Evolutionary conservation across 2,888 invertebrate species (phyloP).

Genomic region (Ethmia dodecea): DNA sequence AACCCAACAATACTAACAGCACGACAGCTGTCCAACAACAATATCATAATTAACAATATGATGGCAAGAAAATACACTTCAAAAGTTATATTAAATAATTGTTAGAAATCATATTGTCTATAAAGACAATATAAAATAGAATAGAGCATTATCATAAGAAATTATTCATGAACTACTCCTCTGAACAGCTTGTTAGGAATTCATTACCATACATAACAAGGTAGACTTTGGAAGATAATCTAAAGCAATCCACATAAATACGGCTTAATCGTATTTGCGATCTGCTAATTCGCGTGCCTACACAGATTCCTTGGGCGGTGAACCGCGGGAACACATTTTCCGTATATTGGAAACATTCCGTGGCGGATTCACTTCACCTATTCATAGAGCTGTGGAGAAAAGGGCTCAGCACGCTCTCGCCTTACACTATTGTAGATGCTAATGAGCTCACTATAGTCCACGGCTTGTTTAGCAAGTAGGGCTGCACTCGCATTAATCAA

Average conservation of each 20-base stretch:
- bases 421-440: constrained; percentile 26
- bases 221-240: not conserved
- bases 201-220: not conserved
- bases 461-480: constrained; percentile 57
- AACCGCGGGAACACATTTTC: not conserved
- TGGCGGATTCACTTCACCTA: not conserved
- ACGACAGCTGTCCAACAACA: too few relatives aligned
- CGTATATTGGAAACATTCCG: not conserved
- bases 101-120: too few relatives aligned
- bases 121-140: too few relatives aligned
- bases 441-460: constrained; percentile 50
- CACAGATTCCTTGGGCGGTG: not conserved
- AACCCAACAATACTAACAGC: too few relatives aligned
- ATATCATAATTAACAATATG: too few relatives aligned
- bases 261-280: not conserved
- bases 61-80: too few relatives aligned
- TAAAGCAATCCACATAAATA: not conserved
- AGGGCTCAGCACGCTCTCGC: constrained; percentile 26
- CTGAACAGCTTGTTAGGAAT: too few relatives aligned
- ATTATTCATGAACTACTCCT: too few relatives aligned
- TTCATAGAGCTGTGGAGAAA: constrained; percentile 3
- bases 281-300: constrained; percentile 1
- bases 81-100: too few relatives aligned
- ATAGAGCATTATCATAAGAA: too few relatives aligned
- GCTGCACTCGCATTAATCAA: constrained; percentile 52